Conservation (phyloP, 1,140 invertebrate species). For the Caerostris extrusa region DNA sequence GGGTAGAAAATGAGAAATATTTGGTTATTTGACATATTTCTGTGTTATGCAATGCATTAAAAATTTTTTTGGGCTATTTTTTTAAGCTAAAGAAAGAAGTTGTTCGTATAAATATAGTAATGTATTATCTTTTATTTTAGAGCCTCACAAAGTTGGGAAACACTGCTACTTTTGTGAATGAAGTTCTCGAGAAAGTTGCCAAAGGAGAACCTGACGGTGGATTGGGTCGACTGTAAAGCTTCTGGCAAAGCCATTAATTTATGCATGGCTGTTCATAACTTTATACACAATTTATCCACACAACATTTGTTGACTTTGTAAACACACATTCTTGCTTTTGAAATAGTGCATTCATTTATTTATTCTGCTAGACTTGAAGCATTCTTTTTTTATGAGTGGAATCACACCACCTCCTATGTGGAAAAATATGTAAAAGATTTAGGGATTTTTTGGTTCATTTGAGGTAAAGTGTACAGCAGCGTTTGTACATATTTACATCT, state of each 20-base stretch:
- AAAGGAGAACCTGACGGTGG: constrained; percentile 78
- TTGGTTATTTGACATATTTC: too few species aligned
- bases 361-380: constrained; percentile 18
- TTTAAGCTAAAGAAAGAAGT: too few species aligned
- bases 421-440: not conserved
- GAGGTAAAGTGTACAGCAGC: constrained; percentile 45
- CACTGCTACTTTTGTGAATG: constrained; percentile 79
- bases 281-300: constrained; percentile 22
- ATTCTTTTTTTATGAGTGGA: constrained; percentile 21
- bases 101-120: too few species aligned
- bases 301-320: not conserved
- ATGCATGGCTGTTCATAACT: constrained; percentile 10
- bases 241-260: not conserved
- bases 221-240: constrained; percentile 69
- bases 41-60: not conserved
- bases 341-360: constrained; percentile 44
- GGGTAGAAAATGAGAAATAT: too few species aligned
- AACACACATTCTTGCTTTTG: not conserved
- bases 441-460: constrained; percentile 22
- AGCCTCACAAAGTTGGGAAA: constrained; percentile 79
- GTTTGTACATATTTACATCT: constrained; percentile 61
- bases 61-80: too few species aligned
- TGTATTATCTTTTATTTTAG: constrained; percentile 44
- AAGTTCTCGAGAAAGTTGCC: constrained; percentile 78
- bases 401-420: not conserved